Percentiles rank a stretch among this genome's conserved stretches.
Evolutionary conservation across 1,140 invertebrate genomes (phyloP).

Genomic region (Venturia canescens): DNA sequence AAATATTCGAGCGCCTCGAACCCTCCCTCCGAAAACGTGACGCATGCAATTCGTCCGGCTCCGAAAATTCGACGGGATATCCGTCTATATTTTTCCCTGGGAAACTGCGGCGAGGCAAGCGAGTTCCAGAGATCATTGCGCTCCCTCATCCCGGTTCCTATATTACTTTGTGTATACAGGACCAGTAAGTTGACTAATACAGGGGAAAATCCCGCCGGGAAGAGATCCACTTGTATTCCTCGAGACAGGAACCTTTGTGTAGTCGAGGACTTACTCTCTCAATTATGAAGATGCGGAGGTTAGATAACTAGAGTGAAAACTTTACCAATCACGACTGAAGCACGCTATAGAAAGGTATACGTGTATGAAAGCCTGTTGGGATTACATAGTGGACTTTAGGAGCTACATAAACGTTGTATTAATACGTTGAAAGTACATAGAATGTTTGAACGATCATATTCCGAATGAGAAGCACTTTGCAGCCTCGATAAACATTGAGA

Average conservation of each 20-base stretch:
- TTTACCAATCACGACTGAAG: constrained; percentile 13
- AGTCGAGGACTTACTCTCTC: background rate
- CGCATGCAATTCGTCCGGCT: no score
- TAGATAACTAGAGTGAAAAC: background rate
- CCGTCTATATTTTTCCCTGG: no score
- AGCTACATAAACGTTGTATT: background rate
- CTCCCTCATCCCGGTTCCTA: background rate
- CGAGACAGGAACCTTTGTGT: constrained; percentile 11
- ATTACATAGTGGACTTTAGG: background rate
- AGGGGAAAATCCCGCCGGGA: background rate
- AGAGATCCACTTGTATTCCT: background rate
- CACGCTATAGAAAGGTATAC: background rate
- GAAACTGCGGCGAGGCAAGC: no score
- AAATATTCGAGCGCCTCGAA: no score
- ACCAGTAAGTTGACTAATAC: constrained; percentile 8
- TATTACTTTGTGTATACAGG: background rate
- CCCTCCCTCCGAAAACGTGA: no score
- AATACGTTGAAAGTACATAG: background rate
- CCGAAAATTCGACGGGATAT: no score
- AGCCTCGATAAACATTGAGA: no score
- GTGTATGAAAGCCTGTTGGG: background rate
- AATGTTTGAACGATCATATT: background rate
- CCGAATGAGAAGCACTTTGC: background rate
- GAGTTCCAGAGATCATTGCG: no score
- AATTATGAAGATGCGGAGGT: constrained; percentile 18